Percentiles rank a stretch among this genome's conserved stretches.
Conservation (phyloP, 2,797 vertebrate genomes). For the Falco biarmicus region DNA sequence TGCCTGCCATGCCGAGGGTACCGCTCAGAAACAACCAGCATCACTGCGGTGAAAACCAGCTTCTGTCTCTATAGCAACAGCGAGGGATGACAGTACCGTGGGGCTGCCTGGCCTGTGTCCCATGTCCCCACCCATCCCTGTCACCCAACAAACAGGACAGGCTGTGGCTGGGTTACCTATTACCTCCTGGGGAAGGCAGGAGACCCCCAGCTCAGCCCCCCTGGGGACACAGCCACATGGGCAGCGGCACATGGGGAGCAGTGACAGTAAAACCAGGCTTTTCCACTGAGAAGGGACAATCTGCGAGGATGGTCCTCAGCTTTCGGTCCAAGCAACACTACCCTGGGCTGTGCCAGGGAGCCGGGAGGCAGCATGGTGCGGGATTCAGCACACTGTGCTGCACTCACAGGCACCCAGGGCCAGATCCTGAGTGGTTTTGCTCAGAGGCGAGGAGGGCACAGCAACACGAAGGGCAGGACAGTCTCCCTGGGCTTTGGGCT, state of each 20-base stretch:
- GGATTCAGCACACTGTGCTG: not conserved
- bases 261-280: not conserved
- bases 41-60: not conserved
- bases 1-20: not conserved
- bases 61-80: constrained; percentile 61
- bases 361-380: not conserved
- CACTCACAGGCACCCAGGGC: not conserved
- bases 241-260: rapidly evolving
- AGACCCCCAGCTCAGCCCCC: rapidly evolving
- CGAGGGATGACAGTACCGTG: not conserved
- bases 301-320: not conserved
- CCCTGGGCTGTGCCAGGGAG: not conserved
- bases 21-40: not conserved
- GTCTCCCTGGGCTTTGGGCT: not conserved
- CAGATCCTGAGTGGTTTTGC: not conserved
- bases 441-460: not conserved
- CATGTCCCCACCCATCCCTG: not conserved
- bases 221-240: rapidly evolving
- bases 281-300: not conserved
- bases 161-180: not conserved
- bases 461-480: not conserved
- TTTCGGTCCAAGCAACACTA: not conserved
- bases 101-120: not conserved
- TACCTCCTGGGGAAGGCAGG: not conserved
- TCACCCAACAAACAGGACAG: not conserved